Evolutionary conservation across 2,888 invertebrate species (phyloP).

Genomic region (Rhogogaster chlorosoma): DNA sequence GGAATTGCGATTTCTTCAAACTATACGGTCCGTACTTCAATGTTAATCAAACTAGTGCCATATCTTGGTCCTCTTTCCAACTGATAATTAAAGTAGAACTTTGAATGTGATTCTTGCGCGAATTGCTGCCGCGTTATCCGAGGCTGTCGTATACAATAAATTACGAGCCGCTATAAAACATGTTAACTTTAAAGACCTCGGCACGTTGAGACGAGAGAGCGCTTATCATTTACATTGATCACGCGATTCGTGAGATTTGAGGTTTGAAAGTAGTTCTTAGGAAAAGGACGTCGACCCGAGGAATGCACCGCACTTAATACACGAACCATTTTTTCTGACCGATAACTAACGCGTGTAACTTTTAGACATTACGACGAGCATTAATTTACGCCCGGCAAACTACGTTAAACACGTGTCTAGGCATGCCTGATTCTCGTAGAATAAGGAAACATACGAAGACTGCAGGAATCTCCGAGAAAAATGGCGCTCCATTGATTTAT

Average conservation of each 20-base stretch:
- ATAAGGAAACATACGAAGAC: neutral
- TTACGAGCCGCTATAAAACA: conserved; percentile 22
- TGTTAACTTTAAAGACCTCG: conserved; percentile 40
- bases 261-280: conserved; percentile 36
- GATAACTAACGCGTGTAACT: conserved; percentile 40
- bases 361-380: conserved; percentile 10
- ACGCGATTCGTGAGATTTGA: conserved; percentile 41
- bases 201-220: conserved; percentile 28
- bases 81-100: neutral
- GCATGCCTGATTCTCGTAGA: conserved; percentile 3
- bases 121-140: conserved; percentile 9
- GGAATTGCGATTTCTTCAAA: neutral
- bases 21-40: neutral
- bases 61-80: neutral
- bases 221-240: conserved; percentile 43
- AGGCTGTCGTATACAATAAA: conserved; percentile 4
- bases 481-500: conserved; percentile 29
- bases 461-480: neutral
- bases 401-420: conserved; percentile 17
- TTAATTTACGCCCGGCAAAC: conserved; percentile 14
- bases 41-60: neutral
- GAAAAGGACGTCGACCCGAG: conserved; percentile 34
- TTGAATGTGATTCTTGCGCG: neutral
- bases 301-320: conserved; percentile 31
- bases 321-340: conserved; percentile 24